Conservation (phyloP, 2,888 invertebrate genomes). For the Cremastinae sp. region DNA sequence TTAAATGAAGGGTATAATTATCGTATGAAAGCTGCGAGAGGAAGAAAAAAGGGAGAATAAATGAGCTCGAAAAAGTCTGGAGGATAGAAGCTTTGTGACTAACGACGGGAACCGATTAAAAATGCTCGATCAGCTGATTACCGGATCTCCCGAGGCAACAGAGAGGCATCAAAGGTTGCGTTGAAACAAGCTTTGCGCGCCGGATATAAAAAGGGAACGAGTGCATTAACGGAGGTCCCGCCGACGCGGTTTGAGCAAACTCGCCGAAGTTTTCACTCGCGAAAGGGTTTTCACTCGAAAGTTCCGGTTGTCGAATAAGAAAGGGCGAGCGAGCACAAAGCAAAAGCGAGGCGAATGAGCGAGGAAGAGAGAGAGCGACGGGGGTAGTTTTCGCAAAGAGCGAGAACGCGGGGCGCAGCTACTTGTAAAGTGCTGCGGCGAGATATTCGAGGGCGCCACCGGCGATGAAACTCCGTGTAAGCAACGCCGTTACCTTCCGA, state of each 20-base stretch:
- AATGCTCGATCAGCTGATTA: no score
- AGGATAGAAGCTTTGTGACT: no score
- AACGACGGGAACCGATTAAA: no score
- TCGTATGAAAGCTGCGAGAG: no score
- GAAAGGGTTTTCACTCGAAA: constrained; percentile 33
- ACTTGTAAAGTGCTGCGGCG: constrained; percentile 40
- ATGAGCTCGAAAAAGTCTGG: no score
- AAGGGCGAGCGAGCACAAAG: constrained; percentile 24
- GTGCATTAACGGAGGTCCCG: constrained; percentile 14
- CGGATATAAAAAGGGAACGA: constrained; percentile 18
- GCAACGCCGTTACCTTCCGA: constrained; percentile 47
- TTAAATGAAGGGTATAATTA: no score
- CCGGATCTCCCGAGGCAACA: no score
- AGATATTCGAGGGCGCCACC: constrained; percentile 51
- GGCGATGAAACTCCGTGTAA: constrained; percentile 68
- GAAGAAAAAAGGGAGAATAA: no score
- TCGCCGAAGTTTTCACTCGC: constrained; percentile 36
- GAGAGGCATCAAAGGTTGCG: no score
- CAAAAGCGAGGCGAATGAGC: constrained; percentile 42
- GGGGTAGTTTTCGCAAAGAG: constrained; percentile 51
- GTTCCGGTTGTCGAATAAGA: constrained; percentile 51
- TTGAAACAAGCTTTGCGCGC: neutral
- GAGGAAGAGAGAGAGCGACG: constrained; percentile 39
- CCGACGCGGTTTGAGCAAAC: constrained; percentile 10
- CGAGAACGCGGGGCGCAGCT: constrained; percentile 43